Base-by-base conservation (phyloP, 2,888 invertebrate genomes). In the Coelogynopora nodosa region DNA sequence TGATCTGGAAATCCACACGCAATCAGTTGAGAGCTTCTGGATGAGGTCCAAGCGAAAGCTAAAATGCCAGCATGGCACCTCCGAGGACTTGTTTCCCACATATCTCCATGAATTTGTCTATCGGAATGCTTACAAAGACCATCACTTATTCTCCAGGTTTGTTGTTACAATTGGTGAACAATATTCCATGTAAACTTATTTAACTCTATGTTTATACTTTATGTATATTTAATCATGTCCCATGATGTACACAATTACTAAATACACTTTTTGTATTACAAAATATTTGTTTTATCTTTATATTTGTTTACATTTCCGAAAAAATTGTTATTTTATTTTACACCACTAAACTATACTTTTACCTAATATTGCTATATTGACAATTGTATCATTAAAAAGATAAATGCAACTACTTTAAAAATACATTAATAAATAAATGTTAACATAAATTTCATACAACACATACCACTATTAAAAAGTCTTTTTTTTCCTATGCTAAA, bases 51-150 rank as follows among this genome's bases (percentile, higher is more conserved):
- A 84, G 30, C 18, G 84, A 2, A 84, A 84, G 84, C 31, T 84
- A 74, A 13, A 80, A 28, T n/a, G 84, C 18, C 84, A 84, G 74
- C 27, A n/a, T n/a, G 84, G 84, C 28, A 84, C 84, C n/a, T 23
- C 81, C 84, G 5, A 23, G n/a, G 81, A 18, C 13, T 27, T 84
- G 67, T 84, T 84, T 27, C 84, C 84, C 27, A 30, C 81, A 10
- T 84, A 84, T 67, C 84, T 67, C n/a, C 27, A 84, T 74, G 67
- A 82, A 29, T 82, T 82, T 29, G 82, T 84, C 30, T 31, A 49
- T 49, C 49, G 18, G 49, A 49, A 49, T 49, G 49, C 49, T 49
- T 18, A 49, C 49, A 49, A 49, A 49, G 49, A 49, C 49, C 49
- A 49, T 49, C 49, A 49, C 49, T 49, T 49, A 49, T 49, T 49